Base-by-base conservation (phyloP, 2,113 vertebrate genomes). In the Onychorhynchus coronatus region DNA sequence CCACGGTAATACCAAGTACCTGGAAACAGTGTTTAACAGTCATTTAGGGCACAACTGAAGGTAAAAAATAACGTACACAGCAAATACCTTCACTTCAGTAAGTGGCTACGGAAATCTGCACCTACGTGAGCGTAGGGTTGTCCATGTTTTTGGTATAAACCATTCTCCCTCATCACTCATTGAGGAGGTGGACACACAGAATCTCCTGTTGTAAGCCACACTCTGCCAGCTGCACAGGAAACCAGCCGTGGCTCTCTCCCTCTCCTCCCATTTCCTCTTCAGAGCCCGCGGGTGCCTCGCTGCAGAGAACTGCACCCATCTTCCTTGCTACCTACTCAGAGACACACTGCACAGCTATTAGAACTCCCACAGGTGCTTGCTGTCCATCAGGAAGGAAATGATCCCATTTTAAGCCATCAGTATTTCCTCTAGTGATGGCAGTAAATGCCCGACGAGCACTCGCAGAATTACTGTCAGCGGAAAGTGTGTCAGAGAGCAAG, bases 391-490 rank as follows among this genome's bases (percentile, higher is more conserved):
- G 59, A 90, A 96, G 96, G 97, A 97, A 97, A 97, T 94, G 93
- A 97, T 97, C 97, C 97, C 95, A 77, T 94, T 97, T 97, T 49
- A 97, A 97, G 96, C 96, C 97, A 96, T 97, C 96, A 95, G 82
- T 94, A 96, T 96, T 97, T 97, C 92, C 97, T 97, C 87, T 11
- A 39, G 94, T 41, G 97, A 96, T 91, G 95, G 97, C 93, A 96
- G 96, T 93, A 94, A 97, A 94, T 89, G 96, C 94, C 89, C 53
- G 1, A 76, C 8, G 70, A 96, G 93, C 0, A 58, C 96, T 93
- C 74, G 8, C 89, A 39, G 95, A 97, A 97, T 97, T 97, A 97
- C 97, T 94, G 96, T 96, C 96, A 97, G 95, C 2, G 3, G 87
- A 95, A 97, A 97, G 97, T 75, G 83, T 96, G 92, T 93, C 93